These are phyloP conservation scores for Notocelia uddmanniana DNA, from an alignment of 2,888 invertebrate genomes.

Conservation along the genomic window DNA sequence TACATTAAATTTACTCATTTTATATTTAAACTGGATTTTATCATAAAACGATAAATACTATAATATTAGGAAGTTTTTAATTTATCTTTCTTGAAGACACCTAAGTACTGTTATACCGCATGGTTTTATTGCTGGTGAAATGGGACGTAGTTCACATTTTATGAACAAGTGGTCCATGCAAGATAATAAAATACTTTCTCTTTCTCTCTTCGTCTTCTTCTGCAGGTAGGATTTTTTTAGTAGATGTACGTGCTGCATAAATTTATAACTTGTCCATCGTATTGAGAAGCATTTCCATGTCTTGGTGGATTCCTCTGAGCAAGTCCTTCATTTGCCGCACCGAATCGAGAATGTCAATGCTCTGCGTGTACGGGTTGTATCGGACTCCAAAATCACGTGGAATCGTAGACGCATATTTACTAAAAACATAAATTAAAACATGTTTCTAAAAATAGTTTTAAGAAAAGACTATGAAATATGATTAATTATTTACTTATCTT, in stretches of 20 bases:
- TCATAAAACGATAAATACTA: neutral
- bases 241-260: neutral
- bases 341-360: conserved; percentile 97
- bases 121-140: neutral
- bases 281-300: conserved; percentile 92
- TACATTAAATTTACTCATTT: neutral
- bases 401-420: conserved; percentile 96
- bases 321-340: conserved; percentile 94
- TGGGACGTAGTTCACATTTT: neutral
- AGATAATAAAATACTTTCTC: too few relatives aligned
- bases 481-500: too few relatives aligned
- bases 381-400: conserved; percentile 96
- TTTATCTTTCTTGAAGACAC: neutral
- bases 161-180: neutral
- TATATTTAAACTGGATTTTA: neutral
- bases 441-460: neutral
- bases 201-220: too few relatives aligned
- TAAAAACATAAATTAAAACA: conserved; percentile 73
- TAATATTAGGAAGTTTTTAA: neutral
- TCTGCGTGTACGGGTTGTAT: conserved; percentile 98
- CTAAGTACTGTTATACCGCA: neutral
- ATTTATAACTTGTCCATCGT: conserved; percentile 89
- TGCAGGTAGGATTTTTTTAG: too few relatives aligned
- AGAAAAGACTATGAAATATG: neutral
- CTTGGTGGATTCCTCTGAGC: conserved; percentile 91